Conservation (phyloP, 2,888 invertebrate species). For the Cyrtodaria siliqua region DNA sequence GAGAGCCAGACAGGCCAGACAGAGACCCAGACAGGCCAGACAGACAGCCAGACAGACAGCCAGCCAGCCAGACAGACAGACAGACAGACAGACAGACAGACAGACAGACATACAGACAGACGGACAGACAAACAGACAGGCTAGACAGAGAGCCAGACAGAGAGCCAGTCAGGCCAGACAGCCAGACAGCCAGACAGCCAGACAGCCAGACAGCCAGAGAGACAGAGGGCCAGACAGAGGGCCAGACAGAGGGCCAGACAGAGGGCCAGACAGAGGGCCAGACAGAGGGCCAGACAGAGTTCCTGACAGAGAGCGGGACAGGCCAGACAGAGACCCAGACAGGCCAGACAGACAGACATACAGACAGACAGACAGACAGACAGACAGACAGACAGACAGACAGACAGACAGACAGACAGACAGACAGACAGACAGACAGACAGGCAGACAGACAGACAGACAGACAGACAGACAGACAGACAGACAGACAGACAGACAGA, state of each 20-base stretch:
- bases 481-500: too few relatives aligned
- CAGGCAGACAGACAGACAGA: not conserved
- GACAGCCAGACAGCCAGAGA: too few relatives aligned
- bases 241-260: not conserved
- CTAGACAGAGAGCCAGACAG: not conserved
- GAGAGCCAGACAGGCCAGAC: too few relatives aligned
- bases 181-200: not conserved
- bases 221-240: slow-evolving; percentile 6
- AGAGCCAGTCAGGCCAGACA: not conserved
- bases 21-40: too few relatives aligned
- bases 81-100: too few relatives aligned
- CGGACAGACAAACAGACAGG: slow-evolving; percentile 3
- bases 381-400: slow-evolving; percentile 1
- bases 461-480: too few relatives aligned
- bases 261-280: too few relatives aligned
- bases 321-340: not conserved
- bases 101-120: not conserved
- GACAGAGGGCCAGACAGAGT: too few relatives aligned
- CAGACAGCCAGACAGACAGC: too few relatives aligned
- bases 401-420: slow-evolving; percentile 2
- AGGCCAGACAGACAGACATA: not conserved
- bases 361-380: not conserved
- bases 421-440: slow-evolving; percentile 1
- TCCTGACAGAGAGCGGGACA: not conserved
- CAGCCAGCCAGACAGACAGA: not conserved